phyloP scores from a whole-genome alignment of 2,888 invertebrate species.

The Dilophus febrilis region DNA sequence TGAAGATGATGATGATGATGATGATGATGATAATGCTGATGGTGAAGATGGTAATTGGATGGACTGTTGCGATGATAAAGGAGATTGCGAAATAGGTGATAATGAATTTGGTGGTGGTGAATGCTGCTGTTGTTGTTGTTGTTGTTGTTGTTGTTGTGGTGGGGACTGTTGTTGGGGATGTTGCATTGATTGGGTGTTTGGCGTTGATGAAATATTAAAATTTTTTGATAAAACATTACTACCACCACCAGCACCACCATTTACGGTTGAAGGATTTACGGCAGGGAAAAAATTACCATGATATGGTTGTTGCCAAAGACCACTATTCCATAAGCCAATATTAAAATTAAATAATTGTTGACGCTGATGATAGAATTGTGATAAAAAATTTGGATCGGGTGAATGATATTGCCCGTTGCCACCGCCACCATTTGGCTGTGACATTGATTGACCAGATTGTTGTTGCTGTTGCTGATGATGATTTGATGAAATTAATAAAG shows the following conservation, averaged over 20 bases:
- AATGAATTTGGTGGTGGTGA: conserved; percentile 17
- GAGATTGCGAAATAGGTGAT: too few relatives aligned
- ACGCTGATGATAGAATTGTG: conserved; percentile 30
- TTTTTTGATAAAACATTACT: too few relatives aligned
- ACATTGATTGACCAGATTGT: too few relatives aligned
- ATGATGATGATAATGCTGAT: too few relatives aligned
- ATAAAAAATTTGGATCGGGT: conserved; percentile 14
- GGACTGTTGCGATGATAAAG: too few relatives aligned
- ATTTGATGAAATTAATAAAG: conserved; percentile 31
- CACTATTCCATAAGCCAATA: conserved; percentile 30
- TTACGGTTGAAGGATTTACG: too few relatives aligned
- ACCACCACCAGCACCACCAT: background rate
- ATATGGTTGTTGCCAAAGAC: conserved; percentile 30
- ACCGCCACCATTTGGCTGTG: too few relatives aligned
- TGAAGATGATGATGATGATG: conserved; percentile 25
- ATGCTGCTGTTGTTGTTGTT: too few relatives aligned
- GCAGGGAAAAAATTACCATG: too few relatives aligned
- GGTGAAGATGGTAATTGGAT: too few relatives aligned
- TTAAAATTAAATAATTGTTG: conserved; percentile 27
- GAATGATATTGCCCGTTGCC: too few relatives aligned
- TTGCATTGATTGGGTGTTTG: conserved; percentile 7
- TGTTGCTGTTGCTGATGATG: conserved; percentile 18
- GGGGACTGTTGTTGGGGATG: background rate
- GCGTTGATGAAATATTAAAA: conserved; percentile 10
- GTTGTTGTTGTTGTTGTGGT: too few relatives aligned